Conservation (phyloP, 1,140 invertebrate genomes). For the Saxidomus purpurata region DNA sequence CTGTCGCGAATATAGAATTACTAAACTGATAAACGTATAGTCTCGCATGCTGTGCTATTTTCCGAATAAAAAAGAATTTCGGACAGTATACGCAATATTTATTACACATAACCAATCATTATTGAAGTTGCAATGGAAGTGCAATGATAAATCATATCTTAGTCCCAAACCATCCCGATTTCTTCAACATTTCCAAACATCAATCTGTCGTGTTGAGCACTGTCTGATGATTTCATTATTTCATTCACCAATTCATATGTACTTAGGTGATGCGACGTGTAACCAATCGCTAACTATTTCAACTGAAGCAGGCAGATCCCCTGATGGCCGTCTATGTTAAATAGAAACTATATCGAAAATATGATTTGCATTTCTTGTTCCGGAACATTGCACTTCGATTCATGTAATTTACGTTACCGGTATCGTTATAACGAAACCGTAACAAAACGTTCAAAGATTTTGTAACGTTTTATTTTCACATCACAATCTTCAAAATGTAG, state of each 20-base stretch:
- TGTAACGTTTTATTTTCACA: conserved; percentile 56
- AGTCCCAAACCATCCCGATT: no score
- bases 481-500: neutral
- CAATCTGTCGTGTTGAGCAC: neutral
- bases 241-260: conserved; percentile 32
- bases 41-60: no score
- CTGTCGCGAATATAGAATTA: no score
- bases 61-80: no score
- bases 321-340: conserved; percentile 29
- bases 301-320: conserved; percentile 41
- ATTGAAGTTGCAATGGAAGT: no score
- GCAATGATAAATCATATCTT: no score
- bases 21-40: no score
- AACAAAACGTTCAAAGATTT: conserved; percentile 45
- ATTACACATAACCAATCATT: no score
- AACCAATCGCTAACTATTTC: conserved; percentile 49
- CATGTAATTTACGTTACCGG: conserved; percentile 58
- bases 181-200: neutral
- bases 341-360: conserved; percentile 40
- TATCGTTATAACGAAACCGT: conserved; percentile 39
- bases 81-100: no score
- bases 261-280: conserved; percentile 52
- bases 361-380: conserved; percentile 56
- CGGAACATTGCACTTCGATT: conserved; percentile 56
- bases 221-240: conserved; percentile 45